Evolutionary conservation across 1,140 invertebrate species (phyloP).

Genomic region (Euwallacea fornicatus): DNA sequence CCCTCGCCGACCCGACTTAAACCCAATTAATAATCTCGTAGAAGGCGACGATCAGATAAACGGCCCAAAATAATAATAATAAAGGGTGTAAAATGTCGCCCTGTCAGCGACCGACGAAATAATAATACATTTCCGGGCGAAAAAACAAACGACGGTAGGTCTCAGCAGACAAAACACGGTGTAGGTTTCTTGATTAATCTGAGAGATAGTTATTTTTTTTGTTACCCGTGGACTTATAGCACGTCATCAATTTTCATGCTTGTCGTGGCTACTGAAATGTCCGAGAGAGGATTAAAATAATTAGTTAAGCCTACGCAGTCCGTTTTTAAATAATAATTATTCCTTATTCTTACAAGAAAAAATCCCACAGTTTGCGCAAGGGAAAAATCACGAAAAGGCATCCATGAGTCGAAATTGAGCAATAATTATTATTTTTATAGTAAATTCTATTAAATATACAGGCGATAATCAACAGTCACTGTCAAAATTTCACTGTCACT

Average conservation of each 20-base stretch:
- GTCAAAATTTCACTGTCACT: too few relatives aligned
- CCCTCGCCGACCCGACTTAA: conserved; percentile 7
- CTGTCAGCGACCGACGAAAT: conserved; percentile 18
- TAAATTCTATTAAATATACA: too few relatives aligned
- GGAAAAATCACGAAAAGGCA: too few relatives aligned
- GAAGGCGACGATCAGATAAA: conserved; percentile 21
- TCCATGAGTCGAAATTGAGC: too few relatives aligned
- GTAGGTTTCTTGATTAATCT: conserved; percentile 24
- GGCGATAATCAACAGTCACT: too few relatives aligned
- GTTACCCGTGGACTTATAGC: conserved; percentile 9
- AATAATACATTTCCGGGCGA: conserved; percentile 21
- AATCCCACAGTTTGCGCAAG: too few relatives aligned
- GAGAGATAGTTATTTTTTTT: neutral
- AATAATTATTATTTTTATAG: too few relatives aligned
- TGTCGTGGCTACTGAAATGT: conserved; percentile 21
- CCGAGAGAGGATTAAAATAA: conserved; percentile 15
- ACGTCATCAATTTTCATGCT: conserved; percentile 30
- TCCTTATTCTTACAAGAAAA: too few relatives aligned
- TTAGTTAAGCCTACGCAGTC: conserved; percentile 17
- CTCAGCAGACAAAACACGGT: conserved; percentile 25
- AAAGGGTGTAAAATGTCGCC: conserved; percentile 23
- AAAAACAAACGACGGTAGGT: conserved; percentile 26
- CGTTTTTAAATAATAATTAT: too few relatives aligned
- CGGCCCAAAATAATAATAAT: conserved; percentile 23
- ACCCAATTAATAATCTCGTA: conserved; percentile 1